phyloP scores from a whole-genome alignment of 2,888 invertebrate genomes.

The Aethes cnicana region DNA sequence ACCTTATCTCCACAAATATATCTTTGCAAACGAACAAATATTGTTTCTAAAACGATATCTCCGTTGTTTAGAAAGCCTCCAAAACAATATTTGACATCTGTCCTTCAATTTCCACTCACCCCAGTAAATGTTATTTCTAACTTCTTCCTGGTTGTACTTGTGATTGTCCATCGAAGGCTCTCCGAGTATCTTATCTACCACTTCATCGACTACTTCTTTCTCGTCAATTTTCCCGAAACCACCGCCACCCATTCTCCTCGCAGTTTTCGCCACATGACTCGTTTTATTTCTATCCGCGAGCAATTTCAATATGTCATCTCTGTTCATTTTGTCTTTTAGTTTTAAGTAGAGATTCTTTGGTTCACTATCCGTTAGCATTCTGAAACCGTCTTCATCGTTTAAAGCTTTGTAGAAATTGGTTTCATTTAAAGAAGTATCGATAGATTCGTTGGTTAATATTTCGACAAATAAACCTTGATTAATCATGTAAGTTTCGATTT shows the following conservation, averaged over 20 bases:
- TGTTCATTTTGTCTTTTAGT: conserved; percentile 66
- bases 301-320: conserved; percentile 63
- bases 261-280: conserved; percentile 45
- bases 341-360: conserved; percentile 60
- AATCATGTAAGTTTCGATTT: conserved; percentile 52
- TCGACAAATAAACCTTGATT: conserved; percentile 50
- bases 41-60: conserved; percentile 4
- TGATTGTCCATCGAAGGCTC: conserved; percentile 58
- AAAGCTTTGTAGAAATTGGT: conserved; percentile 62
- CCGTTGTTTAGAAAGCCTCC: conserved; percentile 3
- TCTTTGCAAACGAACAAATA: conserved; percentile 4
- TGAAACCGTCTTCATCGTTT: conserved; percentile 55
- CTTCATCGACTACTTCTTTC: conserved; percentile 46
- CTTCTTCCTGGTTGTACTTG: conserved; percentile 41
- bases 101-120: conserved; percentile 46
- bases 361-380: conserved; percentile 44
- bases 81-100: conserved; percentile 3
- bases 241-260: conserved; percentile 50
- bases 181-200: conserved; percentile 62
- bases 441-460: conserved; percentile 50
- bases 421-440: conserved; percentile 49
- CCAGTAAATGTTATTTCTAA: conserved; percentile 60
- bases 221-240: conserved; percentile 33
- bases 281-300: conserved; percentile 44
- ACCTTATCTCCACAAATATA: too few relatives aligned